Conservation (phyloP, 2,888 invertebrate species). For the Psylliodes chrysocephalus region DNA sequence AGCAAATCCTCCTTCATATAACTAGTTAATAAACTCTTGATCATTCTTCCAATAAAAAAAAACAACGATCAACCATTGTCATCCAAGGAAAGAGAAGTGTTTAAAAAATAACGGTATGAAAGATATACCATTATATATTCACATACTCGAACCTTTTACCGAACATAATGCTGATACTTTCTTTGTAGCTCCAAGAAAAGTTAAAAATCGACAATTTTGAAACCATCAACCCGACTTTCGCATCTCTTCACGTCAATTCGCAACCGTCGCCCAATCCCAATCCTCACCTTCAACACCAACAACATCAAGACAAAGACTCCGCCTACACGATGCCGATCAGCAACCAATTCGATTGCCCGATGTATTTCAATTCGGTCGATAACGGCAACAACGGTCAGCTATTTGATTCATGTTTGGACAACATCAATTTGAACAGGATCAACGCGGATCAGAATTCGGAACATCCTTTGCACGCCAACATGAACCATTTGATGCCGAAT, state of each 20-base stretch:
- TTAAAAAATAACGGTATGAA: no score
- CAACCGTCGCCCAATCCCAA: constrained; percentile 27
- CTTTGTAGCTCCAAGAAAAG: constrained; percentile 52
- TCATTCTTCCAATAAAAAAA: no score
- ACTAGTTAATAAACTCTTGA: no score
- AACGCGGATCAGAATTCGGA: constrained; percentile 57
- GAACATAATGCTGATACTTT: no score
- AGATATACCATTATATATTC: no score
- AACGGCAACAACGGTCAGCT: constrained; percentile 54
- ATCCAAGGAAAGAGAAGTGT: no score
- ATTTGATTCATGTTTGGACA: constrained; percentile 58
- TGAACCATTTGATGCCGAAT: constrained; percentile 55
- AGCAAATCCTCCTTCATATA: no score
- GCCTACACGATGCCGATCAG: constrained; percentile 60
- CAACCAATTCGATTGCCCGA: constrained; percentile 58
- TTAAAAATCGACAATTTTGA: constrained; percentile 38
- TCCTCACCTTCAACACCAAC: constrained; percentile 26
- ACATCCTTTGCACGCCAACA: constrained; percentile 48
- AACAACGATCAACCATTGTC: no score
- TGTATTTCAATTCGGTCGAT: constrained; percentile 51
- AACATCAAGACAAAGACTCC: no score
- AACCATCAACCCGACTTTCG: no score
- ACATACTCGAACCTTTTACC: no score
- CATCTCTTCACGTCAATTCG: constrained; percentile 29
- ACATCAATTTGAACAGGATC: constrained; percentile 46